Evolutionary conservation across 2,113 vertebrate genomes (phyloP), one percentile per base, ranked within the genome.

Genomic region (Ctenomys sociabilis): DNA sequence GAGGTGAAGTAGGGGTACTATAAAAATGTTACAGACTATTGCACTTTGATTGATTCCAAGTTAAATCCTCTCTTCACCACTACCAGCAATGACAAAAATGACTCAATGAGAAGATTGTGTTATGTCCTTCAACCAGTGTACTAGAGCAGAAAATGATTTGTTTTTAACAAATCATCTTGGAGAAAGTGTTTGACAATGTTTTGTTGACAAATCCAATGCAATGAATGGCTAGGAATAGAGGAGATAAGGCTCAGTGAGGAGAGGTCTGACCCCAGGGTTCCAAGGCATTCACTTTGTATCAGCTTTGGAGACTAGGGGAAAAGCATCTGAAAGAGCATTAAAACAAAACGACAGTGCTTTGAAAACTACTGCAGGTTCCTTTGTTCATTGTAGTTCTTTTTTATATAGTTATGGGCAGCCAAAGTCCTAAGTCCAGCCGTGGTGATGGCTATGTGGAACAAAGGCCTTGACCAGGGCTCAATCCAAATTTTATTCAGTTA

Each of bases 41-140:
- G 99, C 97, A 97, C 96, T 82, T 96, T 99, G 77, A 93, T 99
- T 96, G 98, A 98, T 40, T 98, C 99, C 22, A 97, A 88, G 7
- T 99, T 99, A 80, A 99, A 99, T 98, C 98, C 99, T 99, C 91
- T 99, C 99, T 98, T 99, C 98, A 3, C 99, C 99, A 28, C 98
- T 99, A 28, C 96, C 98, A 30, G 96, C 99, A 95, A 98, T 99
- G 98, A 98, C 99, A 83, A 99, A 99, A 96, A 88, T 95, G 91
- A 97, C 97, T 40, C 99, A 99, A 63, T 98, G 99, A 92, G 98
- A 97, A 80, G 97, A 97, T 37, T 99, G 99, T 80, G 98, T 99
- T 66, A 99, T 99, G 85, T 99, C 99, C 1, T 98, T 99, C 96
- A 99, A 99, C 95, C 99, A 99, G 97, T 99, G 99, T 98, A 99